Conservation (phyloP, 2,888 invertebrate species). For the Xylota segnis region DNA sequence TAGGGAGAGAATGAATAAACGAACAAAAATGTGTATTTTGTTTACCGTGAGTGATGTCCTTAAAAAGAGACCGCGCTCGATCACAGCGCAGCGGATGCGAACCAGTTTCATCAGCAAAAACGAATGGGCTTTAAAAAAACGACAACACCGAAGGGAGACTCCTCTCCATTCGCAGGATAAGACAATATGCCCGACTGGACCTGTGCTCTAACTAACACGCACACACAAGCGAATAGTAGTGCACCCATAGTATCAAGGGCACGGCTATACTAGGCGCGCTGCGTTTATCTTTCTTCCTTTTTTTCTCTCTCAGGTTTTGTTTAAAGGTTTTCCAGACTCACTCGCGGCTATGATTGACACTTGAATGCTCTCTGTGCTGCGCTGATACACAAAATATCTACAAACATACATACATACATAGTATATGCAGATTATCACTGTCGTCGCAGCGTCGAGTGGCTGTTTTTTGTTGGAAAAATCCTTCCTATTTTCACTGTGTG, state of each 20-base stretch:
- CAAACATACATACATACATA: too few species aligned
- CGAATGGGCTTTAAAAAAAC: conserved; percentile 28
- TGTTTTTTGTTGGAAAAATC: conserved; percentile 12
- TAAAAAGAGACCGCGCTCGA: conserved; percentile 6
- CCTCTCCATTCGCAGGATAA: conserved; percentile 24
- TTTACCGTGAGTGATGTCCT: conserved; percentile 12
- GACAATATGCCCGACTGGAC: conserved; percentile 33
- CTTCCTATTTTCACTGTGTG: conserved; percentile 3
- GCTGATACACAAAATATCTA: conserved; percentile 10
- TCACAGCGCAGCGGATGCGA: conserved; percentile 37
- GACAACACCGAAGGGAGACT: conserved; percentile 16
- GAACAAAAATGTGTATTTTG: conserved; percentile 15
- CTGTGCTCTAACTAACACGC: not conserved
- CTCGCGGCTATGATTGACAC: conserved; percentile 56
- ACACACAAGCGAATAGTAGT: conserved; percentile 14
- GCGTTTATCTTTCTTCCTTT: conserved; percentile 7
- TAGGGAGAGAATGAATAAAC: not conserved
- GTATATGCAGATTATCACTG: conserved; percentile 46
- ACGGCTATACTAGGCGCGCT: conserved; percentile 5
- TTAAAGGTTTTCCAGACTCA: not conserved
- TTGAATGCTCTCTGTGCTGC: conserved; percentile 30
- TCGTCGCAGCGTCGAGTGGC: not conserved
- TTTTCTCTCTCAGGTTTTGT: not conserved
- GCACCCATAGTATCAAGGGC: conserved; percentile 42
- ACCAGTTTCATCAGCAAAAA: conserved; percentile 41